Percentiles rank a stretch among this genome's conserved stretches.
Conservation (phyloP, 2,797 vertebrate species). For the Scolopax rusticola region DNA sequence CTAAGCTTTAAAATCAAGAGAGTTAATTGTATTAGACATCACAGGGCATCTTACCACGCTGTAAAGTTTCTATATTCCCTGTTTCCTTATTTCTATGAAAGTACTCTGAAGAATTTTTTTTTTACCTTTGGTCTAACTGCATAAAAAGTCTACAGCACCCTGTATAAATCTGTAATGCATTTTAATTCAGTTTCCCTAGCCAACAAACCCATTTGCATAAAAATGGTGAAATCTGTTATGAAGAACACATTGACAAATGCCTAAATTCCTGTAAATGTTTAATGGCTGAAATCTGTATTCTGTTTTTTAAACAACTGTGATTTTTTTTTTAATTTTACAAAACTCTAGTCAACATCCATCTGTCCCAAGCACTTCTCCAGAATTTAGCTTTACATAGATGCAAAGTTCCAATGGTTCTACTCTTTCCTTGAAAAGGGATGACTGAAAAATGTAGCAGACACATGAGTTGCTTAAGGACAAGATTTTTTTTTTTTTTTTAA, state of each 20-base stretch:
- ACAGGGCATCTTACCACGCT: neutral
- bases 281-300: neutral
- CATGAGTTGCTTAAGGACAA: neutral
- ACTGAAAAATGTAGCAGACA: neutral
- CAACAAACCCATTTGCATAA: neutral
- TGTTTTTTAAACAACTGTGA: neutral
- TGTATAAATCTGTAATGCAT: neutral
- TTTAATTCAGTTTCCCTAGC: neutral
- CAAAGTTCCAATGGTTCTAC: neutral
- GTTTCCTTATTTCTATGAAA: neutral
- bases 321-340: neutral
- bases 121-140: neutral
- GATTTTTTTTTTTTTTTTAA: neutral
- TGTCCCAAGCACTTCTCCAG: neutral
- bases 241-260: neutral
- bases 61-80: neutral
- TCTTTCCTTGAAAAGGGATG: neutral
- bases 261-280: neutral
- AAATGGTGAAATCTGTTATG: neutral
- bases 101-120: neutral
- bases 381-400: neutral
- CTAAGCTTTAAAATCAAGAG: neutral
- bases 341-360: neutral
- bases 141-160: neutral
- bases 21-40: neutral